Conservation (phyloP, 2,797 vertebrate genomes). For the Gymnocypris eckloni region DNA sequence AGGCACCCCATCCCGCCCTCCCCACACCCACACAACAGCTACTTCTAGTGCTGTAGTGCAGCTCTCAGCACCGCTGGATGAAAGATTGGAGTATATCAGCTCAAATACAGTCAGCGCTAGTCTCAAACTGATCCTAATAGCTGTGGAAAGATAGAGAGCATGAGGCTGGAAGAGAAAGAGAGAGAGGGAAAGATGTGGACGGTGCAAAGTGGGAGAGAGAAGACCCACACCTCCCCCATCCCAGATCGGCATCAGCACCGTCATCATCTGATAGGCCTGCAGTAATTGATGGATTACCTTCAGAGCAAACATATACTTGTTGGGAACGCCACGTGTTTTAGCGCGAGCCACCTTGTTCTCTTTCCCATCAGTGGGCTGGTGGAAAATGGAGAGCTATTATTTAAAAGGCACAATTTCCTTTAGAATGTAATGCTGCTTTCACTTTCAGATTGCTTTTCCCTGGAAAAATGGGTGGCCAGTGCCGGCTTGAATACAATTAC, state of each 20-base stretch:
- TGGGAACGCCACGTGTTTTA: slow-evolving; percentile 76
- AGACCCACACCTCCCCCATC: slow-evolving; percentile 62
- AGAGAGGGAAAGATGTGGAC: slow-evolving; percentile 40
- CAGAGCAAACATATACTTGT: slow-evolving; percentile 82
- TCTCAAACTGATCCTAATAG: slow-evolving; percentile 72
- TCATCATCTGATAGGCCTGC: slow-evolving; percentile 81
- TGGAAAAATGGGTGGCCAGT: slow-evolving; percentile 76
- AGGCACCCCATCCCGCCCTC: slow-evolving; percentile 55
- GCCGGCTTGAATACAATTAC: slow-evolving; percentile 65
- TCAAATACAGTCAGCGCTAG: slow-evolving; percentile 66
- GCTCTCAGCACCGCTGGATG: slow-evolving; percentile 61
- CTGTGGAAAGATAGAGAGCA: slow-evolving; percentile 70
- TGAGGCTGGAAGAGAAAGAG: slow-evolving; percentile 42
- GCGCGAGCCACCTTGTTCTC: slow-evolving; percentile 62
- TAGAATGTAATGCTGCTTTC: slow-evolving; percentile 79
- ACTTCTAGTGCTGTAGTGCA: slow-evolving; percentile 57
- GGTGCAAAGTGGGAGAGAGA: slow-evolving; percentile 40
- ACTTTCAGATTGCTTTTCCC: slow-evolving; percentile 80
- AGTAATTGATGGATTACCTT: slow-evolving; percentile 88
- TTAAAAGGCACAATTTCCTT: slow-evolving; percentile 84
- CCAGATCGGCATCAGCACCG: slow-evolving; percentile 75
- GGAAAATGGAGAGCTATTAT: slow-evolving; percentile 83
- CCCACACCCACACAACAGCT: slow-evolving; percentile 52
- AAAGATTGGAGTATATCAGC: slow-evolving; percentile 66
- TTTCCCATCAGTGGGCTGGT: slow-evolving; percentile 61